Evolutionary conservation across 2,113 vertebrate genomes (phyloP), one percentile per base, ranked within the genome.

Genomic region (Perccottus glenii): DNA sequence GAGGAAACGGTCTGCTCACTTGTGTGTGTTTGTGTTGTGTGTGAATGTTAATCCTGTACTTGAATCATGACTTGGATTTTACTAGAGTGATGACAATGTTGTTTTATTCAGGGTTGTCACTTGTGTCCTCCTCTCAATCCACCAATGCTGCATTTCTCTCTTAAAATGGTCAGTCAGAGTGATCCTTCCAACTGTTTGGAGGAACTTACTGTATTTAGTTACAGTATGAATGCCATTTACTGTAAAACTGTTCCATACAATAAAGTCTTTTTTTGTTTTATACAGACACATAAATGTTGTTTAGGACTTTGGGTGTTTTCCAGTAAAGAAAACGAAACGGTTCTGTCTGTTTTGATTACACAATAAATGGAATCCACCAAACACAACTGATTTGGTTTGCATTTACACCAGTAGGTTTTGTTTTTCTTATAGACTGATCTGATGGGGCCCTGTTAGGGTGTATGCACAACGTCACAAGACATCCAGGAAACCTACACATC

Each of bases 71-170:
- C 67, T 75, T 62, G 65, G 81, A 82, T 88, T 82, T 58, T 74
- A 74, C 58, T 83, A 15, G 78, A 83, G 78, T 88, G 67, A 83
- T 78, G 81, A 85, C 83, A 70, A 62, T 76, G 70, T 87, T 75
- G 73, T 78, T 65, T 79, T 82, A 76, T 87, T 82, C 78, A 85
- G 85, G 83, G 84, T 81, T 80, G 60, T 83, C 67, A 27, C 14
- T 83, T 68, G 40, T 3, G n/a, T 78, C 45, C 27, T 78, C 58
- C 59, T 77, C 74, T 80, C 67, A 63, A 63, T 84, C 81, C 78
- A 80, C 73, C 45, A 56, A 81, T 87, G 87, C 84, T 89, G 81
- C 85, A 86, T 84, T 87, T 79, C 73, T 73, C 75, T 77, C 76
- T 45, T 72, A 60, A 64, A 55, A 55, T 52, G 71, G 57, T 70